phyloP scores from a whole-genome alignment of 1,140 invertebrate species.

The Marisa cornuarietis region DNA sequence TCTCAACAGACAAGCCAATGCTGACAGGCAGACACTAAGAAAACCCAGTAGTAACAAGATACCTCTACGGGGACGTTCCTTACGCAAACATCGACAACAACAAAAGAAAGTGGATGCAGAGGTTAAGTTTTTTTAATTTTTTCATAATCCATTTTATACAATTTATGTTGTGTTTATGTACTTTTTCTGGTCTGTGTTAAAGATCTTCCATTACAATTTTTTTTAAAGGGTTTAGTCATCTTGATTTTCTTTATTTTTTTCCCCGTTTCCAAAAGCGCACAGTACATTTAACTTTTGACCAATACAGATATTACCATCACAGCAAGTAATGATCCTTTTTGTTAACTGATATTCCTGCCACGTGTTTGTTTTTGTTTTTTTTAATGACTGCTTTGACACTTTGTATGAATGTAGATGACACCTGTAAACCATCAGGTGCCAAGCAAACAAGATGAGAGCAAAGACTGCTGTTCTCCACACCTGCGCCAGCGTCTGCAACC shows the following conservation, averaged over 20 bases:
- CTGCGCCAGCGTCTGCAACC: constrained; percentile 10
- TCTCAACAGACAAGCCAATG: constrained; percentile 46
- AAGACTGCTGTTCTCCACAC: constrained; percentile 10
- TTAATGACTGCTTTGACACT: background rate
- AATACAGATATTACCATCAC: background rate
- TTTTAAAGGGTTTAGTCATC: no score
- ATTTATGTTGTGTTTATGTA: background rate
- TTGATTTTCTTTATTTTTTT: no score
- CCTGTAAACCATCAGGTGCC: background rate
- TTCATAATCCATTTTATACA: background rate
- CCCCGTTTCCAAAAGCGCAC: no score
- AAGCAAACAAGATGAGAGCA: background rate
- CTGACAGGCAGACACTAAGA: constrained; percentile 52
- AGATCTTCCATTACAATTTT: background rate
- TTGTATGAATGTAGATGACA: background rate
- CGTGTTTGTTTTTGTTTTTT: background rate
- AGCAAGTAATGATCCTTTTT: background rate
- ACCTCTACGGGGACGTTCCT: constrained; percentile 54
- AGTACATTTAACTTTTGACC: no score
- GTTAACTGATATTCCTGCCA: background rate
- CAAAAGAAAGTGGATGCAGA: constrained; percentile 50
- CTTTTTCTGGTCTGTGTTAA: background rate
- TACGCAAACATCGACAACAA: constrained; percentile 46
- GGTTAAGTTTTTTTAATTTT: constrained; percentile 24
- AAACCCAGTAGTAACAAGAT: constrained; percentile 63